These are phyloP conservation scores for Todiramphus chloris DNA, from an alignment of 2,113 vertebrate genomes.

Conservation along the genomic window DNA sequence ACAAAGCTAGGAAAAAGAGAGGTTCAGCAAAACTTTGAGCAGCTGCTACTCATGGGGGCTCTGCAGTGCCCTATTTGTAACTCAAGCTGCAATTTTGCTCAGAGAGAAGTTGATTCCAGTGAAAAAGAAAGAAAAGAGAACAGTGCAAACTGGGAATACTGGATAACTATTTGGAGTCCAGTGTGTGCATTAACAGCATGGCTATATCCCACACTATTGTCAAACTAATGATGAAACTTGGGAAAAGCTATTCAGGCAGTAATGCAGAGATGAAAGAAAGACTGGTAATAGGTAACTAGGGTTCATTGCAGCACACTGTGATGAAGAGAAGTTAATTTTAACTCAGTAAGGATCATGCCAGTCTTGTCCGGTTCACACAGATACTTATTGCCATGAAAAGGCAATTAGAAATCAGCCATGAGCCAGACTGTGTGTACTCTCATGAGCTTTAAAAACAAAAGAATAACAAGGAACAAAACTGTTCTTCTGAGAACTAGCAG, in stretches of 20 bases:
- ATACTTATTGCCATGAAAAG: background rate
- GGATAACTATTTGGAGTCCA: background rate
- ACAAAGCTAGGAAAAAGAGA: background rate
- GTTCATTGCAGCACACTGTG: background rate
- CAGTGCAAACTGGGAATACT: background rate
- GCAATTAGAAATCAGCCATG: background rate
- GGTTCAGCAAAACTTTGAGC: background rate
- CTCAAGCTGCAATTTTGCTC: background rate
- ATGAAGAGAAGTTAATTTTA: background rate
- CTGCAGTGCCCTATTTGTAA: background rate
- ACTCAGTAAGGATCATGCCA: background rate
- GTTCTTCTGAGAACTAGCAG: background rate
- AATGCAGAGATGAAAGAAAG: background rate
- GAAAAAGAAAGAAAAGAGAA: background rate
- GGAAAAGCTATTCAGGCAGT: background rate
- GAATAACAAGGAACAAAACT: background rate
- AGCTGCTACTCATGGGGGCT: background rate
- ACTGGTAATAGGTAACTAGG: background rate
- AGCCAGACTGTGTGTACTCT: background rate
- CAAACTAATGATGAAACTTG: background rate
- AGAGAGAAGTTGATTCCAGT: background rate
- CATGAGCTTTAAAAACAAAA: background rate
- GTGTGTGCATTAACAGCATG: background rate
- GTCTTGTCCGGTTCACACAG: background rate
- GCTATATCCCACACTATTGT: background rate